Evolutionary conservation across 1,140 invertebrate genomes (phyloP), one percentile per base, ranked within the genome.

Genomic region (Drosophila simulans): DNA sequence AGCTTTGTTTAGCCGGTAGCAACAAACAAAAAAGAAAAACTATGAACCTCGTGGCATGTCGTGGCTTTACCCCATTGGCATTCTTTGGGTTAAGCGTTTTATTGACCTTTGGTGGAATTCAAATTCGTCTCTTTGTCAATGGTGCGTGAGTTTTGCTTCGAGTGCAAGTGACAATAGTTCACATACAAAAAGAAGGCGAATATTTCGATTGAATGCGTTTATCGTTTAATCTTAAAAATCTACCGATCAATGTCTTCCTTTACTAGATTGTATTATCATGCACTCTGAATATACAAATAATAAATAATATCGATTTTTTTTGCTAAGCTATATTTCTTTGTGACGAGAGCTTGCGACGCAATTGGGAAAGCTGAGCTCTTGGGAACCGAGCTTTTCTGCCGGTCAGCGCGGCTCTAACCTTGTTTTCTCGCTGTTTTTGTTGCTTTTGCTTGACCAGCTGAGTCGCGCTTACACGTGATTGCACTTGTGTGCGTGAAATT

Each of bases 301-400:
- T 12, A 20, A 20, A 45, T 2, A 10, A 11, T 17, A 43, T 11
- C 20, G 11, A 39, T 25, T 46, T 5, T 5, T 15, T 57, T 5
- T 57, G 5, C 27, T 31, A 42, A 34, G 15, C 7, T 58, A 34
- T 3, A 31, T 22, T 10, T 42, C 15, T 54, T 70, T 70, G 15
- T 69, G 51, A 48, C 51, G 12, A 65, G 40, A 55, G 42, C 60
- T 84, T 76, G 76, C 82, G 65, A 75, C 82, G 82, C 82, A 88
- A 86, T 88, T 85, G 69, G 70, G 70, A 83, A 83, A 83, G 80
- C 80, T 79, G 58, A 79, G 80, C 63, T 27, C 58, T 48, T 51
- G 81, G 79, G 72, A 84, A 77, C 68, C 81, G 63, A 78, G 80
- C 80, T 72, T 84, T 85, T 81, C 72, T 88, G 82, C 82, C 82